Conservation (phyloP, 2,113 vertebrate species). For the Callopanchax toddi region DNA sequence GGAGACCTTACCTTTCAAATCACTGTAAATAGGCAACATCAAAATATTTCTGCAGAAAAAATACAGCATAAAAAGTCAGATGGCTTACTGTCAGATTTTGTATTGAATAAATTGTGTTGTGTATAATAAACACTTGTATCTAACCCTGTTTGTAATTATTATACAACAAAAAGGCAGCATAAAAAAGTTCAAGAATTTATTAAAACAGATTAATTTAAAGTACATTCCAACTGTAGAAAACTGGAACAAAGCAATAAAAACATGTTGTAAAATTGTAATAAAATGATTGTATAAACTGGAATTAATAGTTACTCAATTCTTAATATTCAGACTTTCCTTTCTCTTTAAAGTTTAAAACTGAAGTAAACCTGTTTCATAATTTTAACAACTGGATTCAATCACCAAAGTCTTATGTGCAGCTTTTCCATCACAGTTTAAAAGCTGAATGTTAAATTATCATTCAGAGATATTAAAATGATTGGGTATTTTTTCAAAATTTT, state of each 20-base stretch:
- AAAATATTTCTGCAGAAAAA: neutral
- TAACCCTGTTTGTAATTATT: neutral
- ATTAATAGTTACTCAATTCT: neutral
- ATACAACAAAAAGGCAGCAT: constrained; percentile 19
- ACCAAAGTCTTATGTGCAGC: no score
- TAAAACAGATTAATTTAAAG: constrained; percentile 50
- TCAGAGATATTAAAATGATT: neutral
- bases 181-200: constrained; percentile 57
- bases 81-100: constrained; percentile 15
- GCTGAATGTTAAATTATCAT: no score
- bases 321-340: neutral
- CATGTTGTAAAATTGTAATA: constrained; percentile 28
- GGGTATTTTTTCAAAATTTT: neutral
- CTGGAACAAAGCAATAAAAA: constrained; percentile 38
- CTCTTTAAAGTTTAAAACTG: neutral
- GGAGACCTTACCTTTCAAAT: neutral
- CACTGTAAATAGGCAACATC: neutral
- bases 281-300: constrained; percentile 28
- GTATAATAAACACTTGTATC: neutral
- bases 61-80: no score
- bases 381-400: no score
- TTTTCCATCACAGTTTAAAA: no score
- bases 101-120: constrained; percentile 8
- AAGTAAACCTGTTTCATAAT: no score
- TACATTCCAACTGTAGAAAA: constrained; percentile 53